Conservation (phyloP, 2,113 vertebrate species). For the sheep (Ovis aries) region DNA sequence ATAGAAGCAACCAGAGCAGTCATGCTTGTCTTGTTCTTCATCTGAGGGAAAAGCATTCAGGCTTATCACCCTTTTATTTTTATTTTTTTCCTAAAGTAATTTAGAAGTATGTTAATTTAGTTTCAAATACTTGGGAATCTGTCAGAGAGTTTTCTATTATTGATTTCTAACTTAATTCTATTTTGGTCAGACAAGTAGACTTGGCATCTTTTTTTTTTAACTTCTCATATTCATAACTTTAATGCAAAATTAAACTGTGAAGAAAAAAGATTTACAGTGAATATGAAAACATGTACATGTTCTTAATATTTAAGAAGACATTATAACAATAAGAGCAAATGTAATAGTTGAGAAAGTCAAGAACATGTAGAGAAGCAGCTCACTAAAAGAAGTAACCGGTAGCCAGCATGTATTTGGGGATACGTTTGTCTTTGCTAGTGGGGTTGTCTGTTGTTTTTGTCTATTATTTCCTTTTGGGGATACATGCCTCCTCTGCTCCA, state of each 20-base stretch:
- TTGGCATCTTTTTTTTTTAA: background rate
- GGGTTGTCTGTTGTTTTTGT: background rate
- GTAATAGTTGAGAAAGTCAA: background rate
- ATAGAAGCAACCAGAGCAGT: background rate
- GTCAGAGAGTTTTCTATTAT: background rate
- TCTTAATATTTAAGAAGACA: background rate
- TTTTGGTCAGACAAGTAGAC: background rate
- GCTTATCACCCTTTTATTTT: background rate
- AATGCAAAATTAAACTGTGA: background rate
- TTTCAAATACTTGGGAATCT: background rate
- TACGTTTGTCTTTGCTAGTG: background rate
- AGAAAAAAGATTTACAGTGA: background rate
- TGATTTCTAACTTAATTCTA: background rate
- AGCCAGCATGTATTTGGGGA: background rate
- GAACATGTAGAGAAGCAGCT: background rate
- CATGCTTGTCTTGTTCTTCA: background rate
- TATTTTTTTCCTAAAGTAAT: background rate
- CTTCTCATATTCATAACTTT: background rate
- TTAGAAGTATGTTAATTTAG: background rate
- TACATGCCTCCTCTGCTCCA: background rate
- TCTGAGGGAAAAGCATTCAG: background rate
- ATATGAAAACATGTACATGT: background rate
- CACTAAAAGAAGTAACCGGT: background rate
- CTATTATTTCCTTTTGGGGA: background rate
- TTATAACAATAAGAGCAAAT: background rate